Evolutionary conservation across 2,888 invertebrate genomes (phyloP).

Genomic region (Tiliacea citrago): DNA sequence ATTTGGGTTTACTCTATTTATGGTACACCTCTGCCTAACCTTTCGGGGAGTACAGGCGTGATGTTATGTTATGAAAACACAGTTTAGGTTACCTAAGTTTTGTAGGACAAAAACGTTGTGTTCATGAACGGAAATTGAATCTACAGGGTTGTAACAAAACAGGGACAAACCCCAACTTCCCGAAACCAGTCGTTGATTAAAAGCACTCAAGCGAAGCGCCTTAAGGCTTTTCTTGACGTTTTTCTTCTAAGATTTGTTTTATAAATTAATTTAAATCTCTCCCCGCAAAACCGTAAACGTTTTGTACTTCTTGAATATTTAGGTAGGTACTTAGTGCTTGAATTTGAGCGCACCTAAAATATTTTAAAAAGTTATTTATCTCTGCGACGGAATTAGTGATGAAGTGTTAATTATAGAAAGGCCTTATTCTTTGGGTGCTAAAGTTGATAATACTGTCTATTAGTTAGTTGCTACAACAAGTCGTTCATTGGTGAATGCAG

Average conservation of each 20-base stretch:
- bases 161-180: constrained; percentile 37
- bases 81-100: not conserved
- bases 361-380: constrained; percentile 22
- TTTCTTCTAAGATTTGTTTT: constrained; percentile 68
- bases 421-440: not conserved
- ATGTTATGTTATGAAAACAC: not conserved
- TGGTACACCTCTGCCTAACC: not conserved
- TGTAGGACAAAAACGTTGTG: constrained; percentile 15
- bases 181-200: constrained; percentile 61
- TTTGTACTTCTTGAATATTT: constrained; percentile 54
- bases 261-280: constrained; percentile 64
- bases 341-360: constrained; percentile 29
- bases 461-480: not conserved
- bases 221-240: constrained; percentile 56
- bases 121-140: constrained; percentile 19
- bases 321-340: constrained; percentile 17
- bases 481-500: too few relatives aligned
- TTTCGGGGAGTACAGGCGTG: not conserved
- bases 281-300: constrained; percentile 46
- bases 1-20: not conserved
- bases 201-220: constrained; percentile 63
- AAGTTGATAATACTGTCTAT: not conserved
- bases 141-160: constrained; percentile 37
- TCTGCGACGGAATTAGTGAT: constrained; percentile 13
- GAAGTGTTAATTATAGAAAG: constrained; percentile 9